Evolutionary conservation across 2,113 vertebrate genomes (phyloP), one percentile per base, ranked within the genome.

Genomic region (Phylloscopus trochiloides): DNA sequence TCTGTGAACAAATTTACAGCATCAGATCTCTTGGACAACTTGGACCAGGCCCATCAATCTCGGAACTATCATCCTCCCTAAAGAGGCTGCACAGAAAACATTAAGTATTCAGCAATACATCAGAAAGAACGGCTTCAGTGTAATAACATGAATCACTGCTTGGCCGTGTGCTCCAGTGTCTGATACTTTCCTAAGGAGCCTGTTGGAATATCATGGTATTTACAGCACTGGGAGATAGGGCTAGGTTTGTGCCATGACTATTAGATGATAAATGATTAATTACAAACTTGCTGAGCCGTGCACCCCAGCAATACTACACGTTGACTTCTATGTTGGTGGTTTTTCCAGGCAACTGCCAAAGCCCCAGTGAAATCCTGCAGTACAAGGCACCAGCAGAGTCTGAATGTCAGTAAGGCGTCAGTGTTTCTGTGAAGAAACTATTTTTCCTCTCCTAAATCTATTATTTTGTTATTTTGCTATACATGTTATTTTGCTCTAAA

Each of bases 141-240:
- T 63, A 82, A 43, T 68, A 93, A 62, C 71, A 51, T 92, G 76
- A 96, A 70, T 88, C 92, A 86, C 47, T 85, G 8, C 70, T 92
- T 86, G 82, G n/a, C 82, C 12, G 5, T 43, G n/a, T 9, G 1
- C 17, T 78, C 14, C 26, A 21, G 24, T 58, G 71, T 78, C 47
- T 72, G 74, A 51, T 87, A 62, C 66, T 88, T 93, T 92, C 85
- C 59, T 74, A 63, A 68, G 74, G 45, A 90, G 32, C 28, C 54
- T 58, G 21, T 18, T 88, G 71, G 67, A 96, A 83, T 80, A 88
- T 22, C 13, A 7, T 10, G 15, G 47, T 63, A 90, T 76, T 88
- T 86, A 29, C 34, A 79, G 58, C 62, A 32, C 59, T 48, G 48
- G 47, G 48, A 86, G n/a, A 28, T 51, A 73, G 17, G 67, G 67